Conservation (phyloP, 2,888 invertebrate genomes). For the Boloria selene region DNA sequence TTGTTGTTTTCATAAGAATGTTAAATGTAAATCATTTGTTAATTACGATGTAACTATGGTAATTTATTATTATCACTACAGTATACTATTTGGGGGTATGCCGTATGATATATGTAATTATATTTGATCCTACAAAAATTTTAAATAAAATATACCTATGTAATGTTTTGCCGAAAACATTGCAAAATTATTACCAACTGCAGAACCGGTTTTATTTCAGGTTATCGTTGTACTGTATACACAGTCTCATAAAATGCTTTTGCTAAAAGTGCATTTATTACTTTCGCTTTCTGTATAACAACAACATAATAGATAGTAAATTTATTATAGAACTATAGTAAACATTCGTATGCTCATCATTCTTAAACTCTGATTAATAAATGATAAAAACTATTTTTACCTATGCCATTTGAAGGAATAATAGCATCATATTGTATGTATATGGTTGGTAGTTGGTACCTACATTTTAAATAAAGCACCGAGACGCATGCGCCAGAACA, state of each 20-base stretch:
- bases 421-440: neutral
- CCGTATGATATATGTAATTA: too few relatives aligned
- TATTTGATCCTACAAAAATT: neutral
- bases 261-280: constrained; percentile 31
- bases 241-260: constrained; percentile 29
- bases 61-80: neutral
- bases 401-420: neutral
- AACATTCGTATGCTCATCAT: too few relatives aligned
- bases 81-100: neutral
- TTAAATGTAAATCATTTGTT: constrained; percentile 67
- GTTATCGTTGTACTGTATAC: constrained; percentile 38
- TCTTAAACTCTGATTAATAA: too few relatives aligned
- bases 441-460: neutral
- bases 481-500: constrained; percentile 40
- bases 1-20: constrained; percentile 65
- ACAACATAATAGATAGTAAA: neutral
- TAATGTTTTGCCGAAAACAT: constrained; percentile 38
- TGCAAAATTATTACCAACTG: constrained; percentile 71
- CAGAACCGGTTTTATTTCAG: constrained; percentile 61
- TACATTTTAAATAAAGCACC: constrained; percentile 6
- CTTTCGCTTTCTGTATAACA: constrained; percentile 30
- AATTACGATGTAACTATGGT: too few relatives aligned
- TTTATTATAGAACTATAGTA: too few relatives aligned
- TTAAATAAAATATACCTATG: neutral
- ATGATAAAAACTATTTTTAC: too few relatives aligned